Conservation (phyloP, 2,888 invertebrate genomes). For the Serrognathus titanus region DNA sequence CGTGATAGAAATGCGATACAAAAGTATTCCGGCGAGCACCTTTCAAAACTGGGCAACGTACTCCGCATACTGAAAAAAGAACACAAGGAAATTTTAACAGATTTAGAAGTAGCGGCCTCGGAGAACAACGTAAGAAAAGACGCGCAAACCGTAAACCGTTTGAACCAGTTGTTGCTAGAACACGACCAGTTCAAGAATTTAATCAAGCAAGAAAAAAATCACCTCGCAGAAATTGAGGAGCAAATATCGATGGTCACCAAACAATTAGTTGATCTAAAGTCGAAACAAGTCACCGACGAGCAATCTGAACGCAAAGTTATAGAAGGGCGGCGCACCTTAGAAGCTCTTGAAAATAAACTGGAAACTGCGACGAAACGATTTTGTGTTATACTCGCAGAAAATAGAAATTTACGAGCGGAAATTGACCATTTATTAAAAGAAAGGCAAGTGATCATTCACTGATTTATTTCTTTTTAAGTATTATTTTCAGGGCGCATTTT, state of each 20-base stretch:
- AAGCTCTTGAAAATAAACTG: slow-evolving; percentile 69
- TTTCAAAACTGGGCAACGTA: slow-evolving; percentile 62
- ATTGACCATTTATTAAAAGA: slow-evolving; percentile 81
- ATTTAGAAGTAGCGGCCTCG: slow-evolving; percentile 59
- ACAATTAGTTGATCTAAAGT: slow-evolving; percentile 28
- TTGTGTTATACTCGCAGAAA: slow-evolving; percentile 70
- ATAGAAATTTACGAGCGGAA: slow-evolving; percentile 67
- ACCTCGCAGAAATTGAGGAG: slow-evolving; percentile 51
- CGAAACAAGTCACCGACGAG: slow-evolving; percentile 49
- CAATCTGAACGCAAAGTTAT: slow-evolving; percentile 52
- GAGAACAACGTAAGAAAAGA: slow-evolving; percentile 57
- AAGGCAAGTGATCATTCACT: slow-evolving; percentile 49
- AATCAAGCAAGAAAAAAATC: slow-evolving; percentile 42
- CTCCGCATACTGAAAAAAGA: slow-evolving; percentile 60
- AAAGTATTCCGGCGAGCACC: slow-evolving; percentile 56
- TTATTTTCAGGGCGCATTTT: slow-evolving; percentile 61
- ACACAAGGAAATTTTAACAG: slow-evolving; percentile 60
- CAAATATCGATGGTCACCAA: slow-evolving; percentile 47
- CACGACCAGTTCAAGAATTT: slow-evolving; percentile 51
- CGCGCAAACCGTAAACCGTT: slow-evolving; percentile 51
- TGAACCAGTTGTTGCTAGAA: slow-evolving; percentile 55
- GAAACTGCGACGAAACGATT: slow-evolving; percentile 75
- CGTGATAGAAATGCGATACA: slow-evolving; percentile 69
- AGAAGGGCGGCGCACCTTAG: slow-evolving; percentile 55
- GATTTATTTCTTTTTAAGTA: neutral